These are phyloP conservation scores for Chromis chromis DNA, from an alignment of 2,797 vertebrate species.

Conservation along the genomic window DNA sequence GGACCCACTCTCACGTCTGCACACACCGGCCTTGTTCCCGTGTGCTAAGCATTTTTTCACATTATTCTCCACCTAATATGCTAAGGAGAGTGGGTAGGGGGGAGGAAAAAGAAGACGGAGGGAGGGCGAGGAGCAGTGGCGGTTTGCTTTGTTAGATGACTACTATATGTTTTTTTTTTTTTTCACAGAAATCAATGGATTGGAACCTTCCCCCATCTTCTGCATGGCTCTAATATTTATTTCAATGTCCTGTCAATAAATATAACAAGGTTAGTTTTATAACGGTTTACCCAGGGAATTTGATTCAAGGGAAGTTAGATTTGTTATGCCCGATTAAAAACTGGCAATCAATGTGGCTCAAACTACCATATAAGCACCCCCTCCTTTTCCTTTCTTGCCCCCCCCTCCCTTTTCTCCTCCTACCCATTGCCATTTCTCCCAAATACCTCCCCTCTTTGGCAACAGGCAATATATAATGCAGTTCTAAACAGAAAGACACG, in stretches of 20 bases:
- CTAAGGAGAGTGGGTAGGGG: slow-evolving; percentile 81
- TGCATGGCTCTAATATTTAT: slow-evolving; percentile 92
- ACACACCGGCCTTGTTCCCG: slow-evolving; percentile 86
- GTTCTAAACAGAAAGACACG: slow-evolving; percentile 55
- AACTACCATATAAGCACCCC: slow-evolving; percentile 61
- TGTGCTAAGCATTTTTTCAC: slow-evolving; percentile 95
- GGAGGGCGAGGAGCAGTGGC: slow-evolving; percentile 58
- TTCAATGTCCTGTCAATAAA: slow-evolving; percentile 96
- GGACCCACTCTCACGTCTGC: slow-evolving; percentile 87
- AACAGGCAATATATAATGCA: slow-evolving; percentile 61
- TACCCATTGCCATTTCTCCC: slow-evolving; percentile 39
- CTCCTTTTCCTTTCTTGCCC: slow-evolving; percentile 1
- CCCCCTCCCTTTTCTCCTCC: slow-evolving; percentile 9
- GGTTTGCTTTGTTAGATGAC: slow-evolving; percentile 79
- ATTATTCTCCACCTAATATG: slow-evolving; percentile 93
- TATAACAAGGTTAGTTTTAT: slow-evolving; percentile 94
- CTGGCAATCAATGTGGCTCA: slow-evolving; percentile 75
- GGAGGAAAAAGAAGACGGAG: slow-evolving; percentile 50
- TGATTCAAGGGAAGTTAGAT: slow-evolving; percentile 89
- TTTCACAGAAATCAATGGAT: slow-evolving; percentile 89
- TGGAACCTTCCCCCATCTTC: slow-evolving; percentile 86
- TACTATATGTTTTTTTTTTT: slow-evolving; percentile 85
- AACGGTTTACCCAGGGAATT: slow-evolving; percentile 89
- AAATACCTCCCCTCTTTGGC: slow-evolving; percentile 48
- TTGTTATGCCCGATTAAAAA: slow-evolving; percentile 90